Base-by-base conservation (phyloP, 2,888 invertebrate genomes). In the Drosophila fulvimacula region DNA sequence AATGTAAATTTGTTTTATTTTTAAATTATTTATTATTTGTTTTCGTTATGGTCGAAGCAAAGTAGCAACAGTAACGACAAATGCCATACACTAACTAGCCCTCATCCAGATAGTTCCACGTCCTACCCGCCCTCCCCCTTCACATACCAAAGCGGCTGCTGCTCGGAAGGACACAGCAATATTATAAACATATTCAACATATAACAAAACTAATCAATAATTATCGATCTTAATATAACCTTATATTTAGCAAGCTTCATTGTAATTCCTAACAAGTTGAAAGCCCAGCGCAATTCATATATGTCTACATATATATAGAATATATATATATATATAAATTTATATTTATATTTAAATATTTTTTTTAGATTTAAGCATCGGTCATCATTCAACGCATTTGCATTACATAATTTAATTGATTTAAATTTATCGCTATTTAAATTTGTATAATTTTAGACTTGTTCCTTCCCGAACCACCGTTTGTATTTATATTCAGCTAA, bases 11-110 rank as follows among this genome's bases (percentile, higher is more conserved):
- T 76, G 64, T 55, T 57, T 63, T 56, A 64, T 64, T 73, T 52
- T 17, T 32, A 62, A 63, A 3, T 59, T 58, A 63, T 44, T 62
- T 68, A 61, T 62, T 48, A n/a, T 72, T 66, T 70, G 62, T 73
- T 76, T 76, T 69, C 38, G 36, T 73, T 65, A 65, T 87, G 81
- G 88, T 86, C 76, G 72, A 83, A 83, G 87, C 67, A 86, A 85
- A 83, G 88, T 88, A 83, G 87, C 79, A 86, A 86, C 83, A 88
- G 86, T 76, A 83, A 74, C 69, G 69, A 77, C 70, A 69, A 77
- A 70, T 73, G 78, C 67, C 71, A 71, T 66, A 74, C 67, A 79
- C 24, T 49, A 83, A 84, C 89, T 83, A 84, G 89, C 88, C 83
- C 82, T 82, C 68, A 60, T 60, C 81, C 77, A 62, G 60, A 67